phyloP scores from a whole-genome alignment of 2,797 vertebrate genomes.

The Taenioides sp. region DNA sequence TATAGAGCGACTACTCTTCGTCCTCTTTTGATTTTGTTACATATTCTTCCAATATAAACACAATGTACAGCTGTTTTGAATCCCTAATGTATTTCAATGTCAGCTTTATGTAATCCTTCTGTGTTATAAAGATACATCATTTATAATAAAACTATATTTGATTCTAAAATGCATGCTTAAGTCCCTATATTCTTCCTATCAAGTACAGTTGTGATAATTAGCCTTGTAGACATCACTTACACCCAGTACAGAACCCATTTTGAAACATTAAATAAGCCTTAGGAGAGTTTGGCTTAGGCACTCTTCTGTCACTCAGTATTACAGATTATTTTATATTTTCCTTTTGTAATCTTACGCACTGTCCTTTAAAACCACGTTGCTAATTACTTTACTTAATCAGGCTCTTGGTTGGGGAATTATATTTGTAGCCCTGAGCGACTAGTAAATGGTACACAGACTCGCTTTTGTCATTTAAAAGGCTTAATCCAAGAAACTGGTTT shows the following conservation, averaged over 20 bases:
- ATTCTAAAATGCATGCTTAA: neutral
- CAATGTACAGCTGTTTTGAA: no score
- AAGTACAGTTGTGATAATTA: constrained; percentile 70
- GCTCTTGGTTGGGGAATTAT: constrained; percentile 52
- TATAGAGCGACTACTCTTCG: neutral
- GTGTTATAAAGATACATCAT: neutral
- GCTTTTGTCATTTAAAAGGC: constrained; percentile 40
- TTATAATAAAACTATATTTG: neutral
- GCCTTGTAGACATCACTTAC: constrained; percentile 40
- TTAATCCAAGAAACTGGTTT: constrained; percentile 54
- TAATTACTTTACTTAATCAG: constrained; percentile 74
- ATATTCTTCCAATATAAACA: no score
- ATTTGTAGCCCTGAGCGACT: constrained; percentile 59
- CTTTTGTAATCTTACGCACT: constrained; percentile 72
- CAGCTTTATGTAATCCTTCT: no score
- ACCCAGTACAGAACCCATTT: constrained; percentile 52
- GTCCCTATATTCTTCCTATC: constrained; percentile 50
- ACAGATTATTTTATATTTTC: constrained; percentile 59
- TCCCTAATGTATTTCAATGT: neutral
- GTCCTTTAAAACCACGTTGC: constrained; percentile 58
- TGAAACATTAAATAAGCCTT: constrained; percentile 68
- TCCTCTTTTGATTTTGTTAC: no score
- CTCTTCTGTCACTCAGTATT: constrained; percentile 73
- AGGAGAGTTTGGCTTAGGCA: constrained; percentile 55
- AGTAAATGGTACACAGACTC: constrained; percentile 60